Base-by-base conservation (phyloP, 1,140 invertebrate genomes). In the Zaprionus ghesquierei region DNA sequence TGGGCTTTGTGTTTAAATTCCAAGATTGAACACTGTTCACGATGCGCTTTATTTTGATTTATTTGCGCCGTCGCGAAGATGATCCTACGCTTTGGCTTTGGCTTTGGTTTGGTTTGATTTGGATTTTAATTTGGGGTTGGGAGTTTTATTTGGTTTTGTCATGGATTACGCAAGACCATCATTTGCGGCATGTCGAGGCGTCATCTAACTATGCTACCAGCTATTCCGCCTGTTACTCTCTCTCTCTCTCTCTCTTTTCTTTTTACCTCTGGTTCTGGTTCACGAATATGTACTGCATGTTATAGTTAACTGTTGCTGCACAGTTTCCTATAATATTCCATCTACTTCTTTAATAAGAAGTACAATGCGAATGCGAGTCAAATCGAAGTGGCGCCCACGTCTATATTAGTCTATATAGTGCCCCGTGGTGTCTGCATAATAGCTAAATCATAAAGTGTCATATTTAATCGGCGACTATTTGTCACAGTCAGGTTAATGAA, bases 401-500 rank as follows among this genome's bases (percentile, higher is more conserved):
- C 41, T 22, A 15, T 8, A 41, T 41, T n/a, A 8, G 35, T 15
- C 5, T 15, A 41, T 46, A n/a, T n/a, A n/a, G n/a, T 18, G 18
- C 41, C 8, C 41, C 41, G 41, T 22, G 41, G 41, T 46, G 41
- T 46, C 41, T 46, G 3, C 20, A 33, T 23, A n/a, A 56, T 22
- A 31, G 12, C 12, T 13, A 35, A 41, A 58, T 41, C 35, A 58
- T 41, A 58, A 58, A 41, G 49, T 22, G 33, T 18, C 55, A 25
- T 22, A 58, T 58, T 31, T 23, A 35, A 56, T 56, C 31, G 35
- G 13, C 22, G n/a, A 41, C n/a, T 58, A 62, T 62, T 50, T 50
- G 59, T 62, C 59, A 62, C 59, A 50, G 44, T 50, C 44, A 15
- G 27, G 49, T 63, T 63, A 63, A 38, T 41, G 50, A 41, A 27